These are phyloP conservation scores for Channa maculata DNA, from an alignment of 2,113 vertebrate species.

Conservation along the genomic window DNA sequence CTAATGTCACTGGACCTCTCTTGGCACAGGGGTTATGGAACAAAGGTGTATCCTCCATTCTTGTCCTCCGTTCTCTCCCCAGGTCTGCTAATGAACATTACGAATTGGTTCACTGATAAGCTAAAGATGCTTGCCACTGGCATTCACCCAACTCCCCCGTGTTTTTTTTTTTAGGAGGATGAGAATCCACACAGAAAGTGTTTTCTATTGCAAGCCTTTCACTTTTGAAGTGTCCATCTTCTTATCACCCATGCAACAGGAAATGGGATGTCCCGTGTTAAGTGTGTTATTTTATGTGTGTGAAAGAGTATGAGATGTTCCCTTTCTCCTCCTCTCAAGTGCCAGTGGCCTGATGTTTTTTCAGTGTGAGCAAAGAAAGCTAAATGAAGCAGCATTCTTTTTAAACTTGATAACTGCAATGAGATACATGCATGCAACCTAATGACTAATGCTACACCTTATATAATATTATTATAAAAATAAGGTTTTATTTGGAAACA, in stretches of 20 bases:
- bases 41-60: constrained; percentile 74
- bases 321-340: no score
- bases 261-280: constrained; percentile 44
- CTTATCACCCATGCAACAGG: constrained; percentile 44
- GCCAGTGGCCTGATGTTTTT: neutral
- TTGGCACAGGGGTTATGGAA: constrained; percentile 59
- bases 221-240: constrained; percentile 55
- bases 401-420: neutral
- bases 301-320: neutral
- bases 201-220: constrained; percentile 71
- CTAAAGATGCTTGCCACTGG: constrained; percentile 59
- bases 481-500: no score
- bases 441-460: no score
- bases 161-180: constrained; percentile 27
- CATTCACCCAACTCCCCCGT: constrained; percentile 28
- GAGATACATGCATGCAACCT: no score
- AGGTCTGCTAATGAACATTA: constrained; percentile 85
- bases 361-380: neutral
- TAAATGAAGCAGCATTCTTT: neutral
- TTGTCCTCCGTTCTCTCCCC: constrained; percentile 50
- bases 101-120: constrained; percentile 76
- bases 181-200: constrained; percentile 54
- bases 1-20: constrained; percentile 74
- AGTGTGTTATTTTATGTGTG: constrained; percentile 6
- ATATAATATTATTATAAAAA: no score